Conservation (phyloP, 2,888 invertebrate species). For the Pachydiplax longipennis region DNA sequence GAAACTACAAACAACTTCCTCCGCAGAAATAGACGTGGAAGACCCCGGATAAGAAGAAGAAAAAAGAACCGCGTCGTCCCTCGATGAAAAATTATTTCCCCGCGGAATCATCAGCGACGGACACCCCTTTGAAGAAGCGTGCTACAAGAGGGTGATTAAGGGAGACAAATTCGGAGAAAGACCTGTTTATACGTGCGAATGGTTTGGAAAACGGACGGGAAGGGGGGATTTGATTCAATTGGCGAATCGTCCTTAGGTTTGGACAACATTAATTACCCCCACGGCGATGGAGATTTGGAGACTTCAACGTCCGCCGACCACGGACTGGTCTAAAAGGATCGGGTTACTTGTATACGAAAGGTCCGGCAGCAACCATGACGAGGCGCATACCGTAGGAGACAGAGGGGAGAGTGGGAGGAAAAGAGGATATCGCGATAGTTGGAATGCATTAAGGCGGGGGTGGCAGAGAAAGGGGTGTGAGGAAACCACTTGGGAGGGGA, state of each 20-base stretch:
- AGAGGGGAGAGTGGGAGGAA: background rate
- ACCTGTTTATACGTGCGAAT: background rate
- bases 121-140: background rate
- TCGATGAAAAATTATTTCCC: background rate
- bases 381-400: slow-evolving; percentile 13
- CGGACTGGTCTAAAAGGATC: background rate
- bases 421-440: background rate
- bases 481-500: background rate
- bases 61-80: background rate
- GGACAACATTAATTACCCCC: slow-evolving; percentile 12
- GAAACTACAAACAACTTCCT: background rate
- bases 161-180: background rate
- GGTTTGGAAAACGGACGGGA: background rate
- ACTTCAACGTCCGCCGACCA: background rate
- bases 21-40: background rate
- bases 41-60: background rate
- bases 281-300: background rate
- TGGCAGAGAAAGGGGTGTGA: background rate
- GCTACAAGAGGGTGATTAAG: background rate
- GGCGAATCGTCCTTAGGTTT: background rate
- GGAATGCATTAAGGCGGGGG: background rate
- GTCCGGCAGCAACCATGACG: slow-evolving; percentile 6
- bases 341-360: background rate
- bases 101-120: background rate
- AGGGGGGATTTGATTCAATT: background rate